Evolutionary conservation across 1,140 invertebrate species (phyloP).

Genomic region (Neelides sp.): DNA sequence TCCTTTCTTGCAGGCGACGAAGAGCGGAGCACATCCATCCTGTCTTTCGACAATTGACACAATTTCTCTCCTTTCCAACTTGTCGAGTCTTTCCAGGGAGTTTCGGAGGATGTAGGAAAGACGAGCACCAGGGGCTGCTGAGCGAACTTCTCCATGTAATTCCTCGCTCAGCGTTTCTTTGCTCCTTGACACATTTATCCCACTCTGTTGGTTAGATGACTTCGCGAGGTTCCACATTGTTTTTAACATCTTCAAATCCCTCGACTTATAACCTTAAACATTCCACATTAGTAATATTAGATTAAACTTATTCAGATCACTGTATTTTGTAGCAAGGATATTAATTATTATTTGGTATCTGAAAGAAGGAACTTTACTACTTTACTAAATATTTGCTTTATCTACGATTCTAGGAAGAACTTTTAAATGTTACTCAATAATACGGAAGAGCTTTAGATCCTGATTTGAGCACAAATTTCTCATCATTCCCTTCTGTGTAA

Average conservation of each 20-base stretch:
- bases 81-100: conserved; percentile 48
- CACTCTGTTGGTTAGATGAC: conserved; percentile 4
- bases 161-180: conserved; percentile 29
- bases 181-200: background rate
- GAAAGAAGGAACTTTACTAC: too few relatives aligned
- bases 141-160: conserved; percentile 24
- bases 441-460: too few relatives aligned
- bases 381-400: too few relatives aligned
- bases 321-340: too few relatives aligned
- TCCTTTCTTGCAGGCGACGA: conserved; percentile 70
- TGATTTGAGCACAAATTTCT: too few relatives aligned
- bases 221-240: conserved; percentile 29
- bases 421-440: too few relatives aligned
- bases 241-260: conserved; percentile 26
- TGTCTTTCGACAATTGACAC: conserved; percentile 35
- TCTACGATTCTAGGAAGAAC: too few relatives aligned
- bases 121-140: conserved; percentile 32
- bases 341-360: too few relatives aligned
- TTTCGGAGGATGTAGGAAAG: conserved; percentile 50
- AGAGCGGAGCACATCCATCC: conserved; percentile 59
- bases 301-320: too few relatives aligned
- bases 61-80: conserved; percentile 47
- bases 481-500: too few relatives aligned
- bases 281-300: too few relatives aligned
- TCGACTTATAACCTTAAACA: too few relatives aligned